Conservation (phyloP, 2,888 invertebrate genomes). For the Punctoribates punctum region DNA sequence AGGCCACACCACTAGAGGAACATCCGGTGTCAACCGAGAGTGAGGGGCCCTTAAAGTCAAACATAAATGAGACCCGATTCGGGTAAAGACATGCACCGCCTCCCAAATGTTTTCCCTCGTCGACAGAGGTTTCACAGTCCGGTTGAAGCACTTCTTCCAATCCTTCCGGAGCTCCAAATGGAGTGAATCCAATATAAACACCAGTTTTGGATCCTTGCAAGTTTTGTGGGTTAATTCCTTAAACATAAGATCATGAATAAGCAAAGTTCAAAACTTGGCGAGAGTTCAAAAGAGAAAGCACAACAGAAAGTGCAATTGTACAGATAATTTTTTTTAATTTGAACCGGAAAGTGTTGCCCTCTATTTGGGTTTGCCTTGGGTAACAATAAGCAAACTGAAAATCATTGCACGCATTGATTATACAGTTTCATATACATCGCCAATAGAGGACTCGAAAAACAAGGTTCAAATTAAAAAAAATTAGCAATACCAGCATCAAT, state of each 20-base stretch:
- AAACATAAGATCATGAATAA: too few species aligned
- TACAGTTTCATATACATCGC: too few species aligned
- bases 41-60: constrained; percentile 71
- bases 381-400: too few species aligned
- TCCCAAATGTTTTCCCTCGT: constrained; percentile 60
- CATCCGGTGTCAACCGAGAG: constrained; percentile 43
- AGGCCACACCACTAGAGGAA: constrained; percentile 39
- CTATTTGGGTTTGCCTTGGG: too few species aligned
- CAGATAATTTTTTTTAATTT: too few species aligned
- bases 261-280: too few species aligned
- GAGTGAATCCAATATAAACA: constrained; percentile 90
- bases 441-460: too few species aligned
- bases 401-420: too few species aligned
- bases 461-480: too few species aligned
- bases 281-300: too few species aligned
- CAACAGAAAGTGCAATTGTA: too few species aligned
- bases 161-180: constrained; percentile 82
- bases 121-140: constrained; percentile 80
- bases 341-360: too few species aligned
- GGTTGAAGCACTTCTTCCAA: constrained; percentile 69
- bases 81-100: constrained; percentile 90
- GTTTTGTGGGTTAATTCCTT: constrained; percentile 72
- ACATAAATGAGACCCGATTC: constrained; percentile 87
- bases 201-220: constrained; percentile 84
- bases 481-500: constrained; percentile 68